Percentiles rank a stretch among this genome's conserved stretches.
phyloP scores from a whole-genome alignment of 1,140 invertebrate genomes.

The Antheraea pernyi region DNA sequence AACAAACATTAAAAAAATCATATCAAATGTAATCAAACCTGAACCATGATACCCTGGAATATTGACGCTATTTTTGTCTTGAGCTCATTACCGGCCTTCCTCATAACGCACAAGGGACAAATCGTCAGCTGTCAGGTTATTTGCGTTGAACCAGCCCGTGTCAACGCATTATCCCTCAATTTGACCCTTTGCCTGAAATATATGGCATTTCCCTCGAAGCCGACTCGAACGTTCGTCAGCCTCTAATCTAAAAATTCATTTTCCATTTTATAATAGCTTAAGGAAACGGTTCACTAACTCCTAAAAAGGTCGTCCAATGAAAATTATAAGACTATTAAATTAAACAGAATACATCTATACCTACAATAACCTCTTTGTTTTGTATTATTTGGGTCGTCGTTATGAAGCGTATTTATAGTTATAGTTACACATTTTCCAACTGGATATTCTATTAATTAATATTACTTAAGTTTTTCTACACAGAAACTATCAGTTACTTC shows the following conservation, averaged over 20 bases:
- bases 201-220: constrained; percentile 33
- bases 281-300: not conserved
- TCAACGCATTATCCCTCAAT: constrained; percentile 45
- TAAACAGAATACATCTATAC: not conserved
- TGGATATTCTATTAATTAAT: too few relatives aligned
- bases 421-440: too few relatives aligned
- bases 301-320: not conserved
- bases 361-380: too few relatives aligned
- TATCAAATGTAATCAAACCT: not conserved
- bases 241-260: not conserved
- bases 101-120: constrained; percentile 30
- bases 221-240: constrained; percentile 27
- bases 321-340: not conserved
- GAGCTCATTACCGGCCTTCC: constrained; percentile 10
- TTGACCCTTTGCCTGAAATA: constrained; percentile 40
- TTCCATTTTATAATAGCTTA: not conserved
- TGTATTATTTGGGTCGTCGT: too few relatives aligned
- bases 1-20: not conserved
- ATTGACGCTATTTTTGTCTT: constrained; percentile 7
- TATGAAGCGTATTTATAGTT: too few relatives aligned
- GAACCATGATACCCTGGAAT: not conserved
- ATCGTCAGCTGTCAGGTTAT: constrained; percentile 30
- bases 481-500: too few relatives aligned
- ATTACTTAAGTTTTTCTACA: too few relatives aligned
- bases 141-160: constrained; percentile 29